phyloP scores from a whole-genome alignment of 1,140 invertebrate species.

The Drosophila teissieri region DNA sequence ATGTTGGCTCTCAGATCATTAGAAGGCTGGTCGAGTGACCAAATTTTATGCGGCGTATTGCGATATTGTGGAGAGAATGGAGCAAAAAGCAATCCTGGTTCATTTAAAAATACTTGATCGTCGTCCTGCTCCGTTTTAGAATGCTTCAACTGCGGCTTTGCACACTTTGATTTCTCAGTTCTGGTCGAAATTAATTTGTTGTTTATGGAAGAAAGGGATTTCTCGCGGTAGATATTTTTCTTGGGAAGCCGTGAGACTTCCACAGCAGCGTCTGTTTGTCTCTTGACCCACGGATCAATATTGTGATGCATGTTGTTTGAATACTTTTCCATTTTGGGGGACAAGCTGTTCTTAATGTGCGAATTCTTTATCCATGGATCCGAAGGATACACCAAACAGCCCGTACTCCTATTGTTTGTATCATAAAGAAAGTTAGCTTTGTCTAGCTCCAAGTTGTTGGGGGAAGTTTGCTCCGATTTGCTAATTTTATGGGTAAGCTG shows the following conservation, averaged over 20 bases:
- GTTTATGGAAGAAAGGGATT: slow-evolving; percentile 41
- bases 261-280: slow-evolving; percentile 30
- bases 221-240: slow-evolving; percentile 38
- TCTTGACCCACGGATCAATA: slow-evolving; percentile 70
- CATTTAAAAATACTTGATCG: slow-evolving; percentile 34
- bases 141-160: slow-evolving; percentile 45
- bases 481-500: slow-evolving; percentile 54
- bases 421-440: slow-evolving; percentile 61
- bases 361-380: slow-evolving; percentile 84
- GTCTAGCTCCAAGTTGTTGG: slow-evolving; percentile 70
- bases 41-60: slow-evolving; percentile 40
- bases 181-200: slow-evolving; percentile 27
- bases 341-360: slow-evolving; percentile 23
- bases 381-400: slow-evolving; percentile 73
- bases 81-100: slow-evolving; percentile 52
- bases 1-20: slow-evolving; percentile 24
- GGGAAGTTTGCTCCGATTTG: slow-evolving; percentile 82
- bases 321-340: slow-evolving; percentile 22
- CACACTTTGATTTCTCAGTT: slow-evolving; percentile 33
- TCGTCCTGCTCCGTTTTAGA: slow-evolving; percentile 26
- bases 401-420: slow-evolving; percentile 70
- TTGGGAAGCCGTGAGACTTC: slow-evolving; percentile 14
- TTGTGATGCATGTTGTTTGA: slow-evolving; percentile 22
- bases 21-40: slow-evolving; percentile 17
- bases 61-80: slow-evolving; percentile 66